Percentiles rank a stretch among this genome's conserved stretches.
Evolutionary conservation across 1,140 invertebrate species (phyloP).

Genomic region (Drusus annulatus): DNA sequence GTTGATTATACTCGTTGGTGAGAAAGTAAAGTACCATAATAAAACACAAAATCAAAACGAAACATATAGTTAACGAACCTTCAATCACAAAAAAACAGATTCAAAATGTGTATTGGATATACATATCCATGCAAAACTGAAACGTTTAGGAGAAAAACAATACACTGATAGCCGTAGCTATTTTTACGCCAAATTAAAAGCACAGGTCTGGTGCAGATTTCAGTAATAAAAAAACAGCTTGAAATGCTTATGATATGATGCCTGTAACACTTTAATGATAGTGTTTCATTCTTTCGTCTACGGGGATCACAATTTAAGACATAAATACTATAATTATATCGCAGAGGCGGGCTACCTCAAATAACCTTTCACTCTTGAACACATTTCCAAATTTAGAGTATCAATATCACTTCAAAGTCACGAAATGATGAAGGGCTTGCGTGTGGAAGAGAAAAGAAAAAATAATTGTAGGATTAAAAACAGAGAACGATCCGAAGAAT

Average conservation of each 20-base stretch:
- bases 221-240: not conserved
- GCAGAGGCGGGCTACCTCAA: not conserved
- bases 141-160: too few relatives aligned
- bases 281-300: constrained; percentile 7
- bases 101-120: too few relatives aligned
- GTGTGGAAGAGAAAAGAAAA: not conserved
- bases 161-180: too few relatives aligned
- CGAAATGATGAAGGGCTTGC: not conserved
- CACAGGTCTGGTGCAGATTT: not conserved
- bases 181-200: too few relatives aligned
- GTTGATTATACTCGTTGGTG: too few relatives aligned
- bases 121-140: too few relatives aligned
- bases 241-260: constrained; percentile 12
- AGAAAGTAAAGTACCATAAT: too few relatives aligned
- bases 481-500: too few relatives aligned
- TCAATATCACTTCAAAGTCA: not conserved
- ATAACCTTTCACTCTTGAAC: constrained; percentile 19
- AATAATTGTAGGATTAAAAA: too few relatives aligned
- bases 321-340: not conserved
- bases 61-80: too few relatives aligned
- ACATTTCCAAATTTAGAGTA: not conserved
- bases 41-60: too few relatives aligned
- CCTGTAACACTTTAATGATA: constrained; percentile 20
- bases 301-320: not conserved
- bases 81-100: too few relatives aligned